Base-by-base conservation (phyloP, 2,888 invertebrate genomes). In the Anaspis maculata region DNA sequence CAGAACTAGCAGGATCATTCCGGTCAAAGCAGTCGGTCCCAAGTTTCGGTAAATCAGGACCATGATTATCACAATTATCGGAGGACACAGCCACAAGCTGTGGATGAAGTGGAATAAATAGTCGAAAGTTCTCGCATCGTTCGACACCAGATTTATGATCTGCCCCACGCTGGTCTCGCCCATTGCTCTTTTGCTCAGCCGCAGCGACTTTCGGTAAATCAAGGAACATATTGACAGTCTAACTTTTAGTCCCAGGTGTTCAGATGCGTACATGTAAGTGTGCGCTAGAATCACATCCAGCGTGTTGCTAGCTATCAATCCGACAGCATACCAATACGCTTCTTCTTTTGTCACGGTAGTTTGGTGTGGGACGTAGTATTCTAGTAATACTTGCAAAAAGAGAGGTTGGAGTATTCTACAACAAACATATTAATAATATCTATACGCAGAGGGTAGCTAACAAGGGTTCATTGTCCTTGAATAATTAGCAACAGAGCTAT, bases 91-190 rank as follows among this genome's bases (percentile, higher is more conserved):
- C 70, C 86, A 78, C 3, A 89, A 62, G 54, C 83, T 87, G 56
- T 86, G 81, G 10, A 86, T 58, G 57, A 85, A 84, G 28, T 84
- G 67, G 15, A 79, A 72, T 2, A 81, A 79, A 66, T 82, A 73
- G 61, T 90, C 89, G 62, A 89, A 86, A 36, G 88, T 67, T 46
- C 79, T 81, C 1, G 88, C 86, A 62, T 92, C 91, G 30, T 87
- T 90, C 0, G 89, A 86, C 37, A 91, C 33, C 23, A 59, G 44
- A 34, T 56, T 59, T 7, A 57, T 46, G 32, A 56, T 45, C 29
- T 56, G 53, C 62, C 66, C 92, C 49, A 76, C 85, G 63, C 68
- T 83, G 0, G 90, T 90, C 58, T 87, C 79, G 5, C 83, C 83
- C 27, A 90, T 67, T 1, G 90, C 85, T 3, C 79, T 79, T 61